Percentiles rank a stretch among this genome's conserved stretches.
Evolutionary conservation across 92 coral and sea anemone genomes (phyloP).

Genomic region (Porites lobata): DNA sequence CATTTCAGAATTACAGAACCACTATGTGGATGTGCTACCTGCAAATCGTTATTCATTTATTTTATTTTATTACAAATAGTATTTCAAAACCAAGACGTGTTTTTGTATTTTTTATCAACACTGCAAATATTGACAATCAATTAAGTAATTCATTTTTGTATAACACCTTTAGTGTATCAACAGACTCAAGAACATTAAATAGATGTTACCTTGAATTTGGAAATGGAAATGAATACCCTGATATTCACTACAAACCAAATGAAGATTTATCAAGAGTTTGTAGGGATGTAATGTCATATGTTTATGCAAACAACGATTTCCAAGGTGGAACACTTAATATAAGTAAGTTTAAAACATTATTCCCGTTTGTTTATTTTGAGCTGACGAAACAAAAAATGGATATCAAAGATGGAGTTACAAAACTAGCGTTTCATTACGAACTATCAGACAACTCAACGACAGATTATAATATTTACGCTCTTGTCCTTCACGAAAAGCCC

Average conservation of each 20-base stretch:
- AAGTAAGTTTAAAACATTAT: background rate
- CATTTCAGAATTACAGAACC: background rate
- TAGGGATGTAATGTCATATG: background rate
- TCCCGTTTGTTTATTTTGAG: background rate
- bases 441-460: background rate
- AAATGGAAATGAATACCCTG: background rate
- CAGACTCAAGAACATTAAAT: background rate
- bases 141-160: background rate
- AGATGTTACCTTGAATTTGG: background rate
- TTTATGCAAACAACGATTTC: background rate
- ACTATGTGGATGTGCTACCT: too few relatives aligned
- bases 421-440: background rate
- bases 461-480: background rate
- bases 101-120: too few relatives aligned
- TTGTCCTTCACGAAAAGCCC: background rate
- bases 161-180: background rate
- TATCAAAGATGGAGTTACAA: background rate
- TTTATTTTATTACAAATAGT: too few relatives aligned
- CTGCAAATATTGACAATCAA: background rate
- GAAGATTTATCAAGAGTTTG: background rate
- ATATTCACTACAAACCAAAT: background rate
- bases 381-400: background rate
- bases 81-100: too few relatives aligned
- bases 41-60: too few relatives aligned
- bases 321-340: background rate